Conservation (phyloP, 92 coral and sea anemone species). For the Phymanthus crucifer region DNA sequence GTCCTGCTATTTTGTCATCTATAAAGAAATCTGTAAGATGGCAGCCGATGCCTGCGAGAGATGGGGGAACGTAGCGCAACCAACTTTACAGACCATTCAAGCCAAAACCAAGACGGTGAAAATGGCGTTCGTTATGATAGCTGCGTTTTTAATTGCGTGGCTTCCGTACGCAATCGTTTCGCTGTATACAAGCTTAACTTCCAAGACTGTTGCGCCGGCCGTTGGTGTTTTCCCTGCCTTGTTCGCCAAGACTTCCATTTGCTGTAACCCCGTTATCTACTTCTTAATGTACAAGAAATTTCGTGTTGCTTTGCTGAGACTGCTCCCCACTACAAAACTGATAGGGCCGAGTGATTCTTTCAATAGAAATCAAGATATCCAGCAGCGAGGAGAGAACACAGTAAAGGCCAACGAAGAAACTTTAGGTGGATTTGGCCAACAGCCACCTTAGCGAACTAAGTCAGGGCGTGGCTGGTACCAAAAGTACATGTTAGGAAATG, state of each 20-base stretch:
- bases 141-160: conserved; percentile 79
- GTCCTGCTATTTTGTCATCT: conserved; percentile 38
- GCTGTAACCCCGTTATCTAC: neutral
- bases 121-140: conserved; percentile 43
- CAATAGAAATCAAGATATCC: no score
- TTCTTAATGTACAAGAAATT: neutral
- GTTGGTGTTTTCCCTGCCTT: neutral
- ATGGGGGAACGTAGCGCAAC: conserved; percentile 58
- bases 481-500: no score
- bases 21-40: conserved; percentile 41
- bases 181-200: neutral
- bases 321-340: neutral
- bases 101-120: conserved; percentile 43
- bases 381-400: no score
- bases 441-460: no score
- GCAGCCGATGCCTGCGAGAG: conserved; percentile 36
- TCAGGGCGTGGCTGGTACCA: no score
- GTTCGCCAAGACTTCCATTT: neutral
- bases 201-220: neutral
- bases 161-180: conserved; percentile 82
- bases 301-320: neutral
- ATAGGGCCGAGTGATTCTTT: neutral
- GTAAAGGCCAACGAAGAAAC: no score
- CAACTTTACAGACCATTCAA: conserved; percentile 43
- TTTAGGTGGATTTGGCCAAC: no score